phyloP scores from a whole-genome alignment of 2,113 vertebrate genomes.

The Bubalus kerabau region DNA sequence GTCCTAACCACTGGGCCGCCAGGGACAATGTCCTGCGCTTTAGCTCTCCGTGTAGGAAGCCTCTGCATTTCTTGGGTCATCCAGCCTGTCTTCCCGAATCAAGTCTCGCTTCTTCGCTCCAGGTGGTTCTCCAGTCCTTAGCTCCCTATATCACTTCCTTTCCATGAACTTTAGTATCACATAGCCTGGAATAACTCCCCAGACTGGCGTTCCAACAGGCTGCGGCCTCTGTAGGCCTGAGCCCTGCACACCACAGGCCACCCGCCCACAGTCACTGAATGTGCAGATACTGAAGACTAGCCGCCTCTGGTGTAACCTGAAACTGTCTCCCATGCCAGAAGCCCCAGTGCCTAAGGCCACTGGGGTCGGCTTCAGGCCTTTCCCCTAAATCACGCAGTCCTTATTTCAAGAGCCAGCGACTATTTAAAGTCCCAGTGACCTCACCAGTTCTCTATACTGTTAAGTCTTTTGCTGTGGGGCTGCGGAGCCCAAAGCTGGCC shows the following conservation, averaged over 20 bases:
- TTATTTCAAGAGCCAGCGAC: slow-evolving; percentile 50
- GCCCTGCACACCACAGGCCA: background rate
- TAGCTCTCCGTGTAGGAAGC: background rate
- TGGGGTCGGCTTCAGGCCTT: background rate
- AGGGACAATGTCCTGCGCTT: background rate
- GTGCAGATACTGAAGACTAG: background rate
- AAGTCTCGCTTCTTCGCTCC: background rate
- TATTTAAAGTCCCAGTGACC: slow-evolving; percentile 59
- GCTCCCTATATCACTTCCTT: background rate
- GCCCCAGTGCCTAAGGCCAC: background rate
- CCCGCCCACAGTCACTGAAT: background rate
- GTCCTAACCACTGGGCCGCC: background rate
- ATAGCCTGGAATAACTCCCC: background rate
- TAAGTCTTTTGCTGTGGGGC: background rate
- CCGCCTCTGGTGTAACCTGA: background rate
- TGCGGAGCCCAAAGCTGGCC: background rate
- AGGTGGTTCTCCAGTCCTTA: background rate
- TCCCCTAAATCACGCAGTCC: slow-evolving; percentile 47
- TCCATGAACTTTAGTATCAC: background rate
- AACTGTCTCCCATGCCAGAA: background rate
- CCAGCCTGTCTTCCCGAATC: background rate
- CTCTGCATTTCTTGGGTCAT: background rate
- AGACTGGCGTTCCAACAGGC: background rate
- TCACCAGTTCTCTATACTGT: background rate
- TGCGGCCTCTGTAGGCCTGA: background rate